These are phyloP conservation scores for Danio tinwini DNA, from an alignment of 2,797 vertebrate genomes.

Conservation along the genomic window DNA sequence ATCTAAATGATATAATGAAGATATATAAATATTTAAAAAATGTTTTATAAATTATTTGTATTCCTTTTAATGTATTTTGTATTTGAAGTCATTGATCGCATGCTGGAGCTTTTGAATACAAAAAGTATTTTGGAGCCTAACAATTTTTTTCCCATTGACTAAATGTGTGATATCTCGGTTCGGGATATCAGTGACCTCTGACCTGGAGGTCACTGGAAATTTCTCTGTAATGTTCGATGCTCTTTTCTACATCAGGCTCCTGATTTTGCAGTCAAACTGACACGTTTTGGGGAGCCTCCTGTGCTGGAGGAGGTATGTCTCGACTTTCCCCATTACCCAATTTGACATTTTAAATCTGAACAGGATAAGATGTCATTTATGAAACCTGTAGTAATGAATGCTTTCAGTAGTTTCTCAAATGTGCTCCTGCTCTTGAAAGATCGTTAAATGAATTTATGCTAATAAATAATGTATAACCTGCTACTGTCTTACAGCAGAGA, in stretches of 20 bases:
- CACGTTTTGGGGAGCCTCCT: constrained; percentile 77
- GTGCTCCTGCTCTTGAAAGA: neutral
- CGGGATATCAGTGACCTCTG: constrained; percentile 48
- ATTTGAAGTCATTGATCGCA: neutral
- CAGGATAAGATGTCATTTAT: constrained; percentile 16
- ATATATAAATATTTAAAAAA: too few relatives aligned
- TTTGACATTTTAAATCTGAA: constrained; percentile 10
- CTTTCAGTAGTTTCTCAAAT: neutral
- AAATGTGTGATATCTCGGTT: constrained; percentile 30
- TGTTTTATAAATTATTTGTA: neutral
- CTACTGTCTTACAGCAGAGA: neutral
- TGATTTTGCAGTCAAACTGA: constrained; percentile 80
- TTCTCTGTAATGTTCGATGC: constrained; percentile 71
- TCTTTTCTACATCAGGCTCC: constrained; percentile 77
- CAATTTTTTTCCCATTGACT: neutral
- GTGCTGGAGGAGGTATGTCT: constrained; percentile 77
- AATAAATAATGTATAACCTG: neutral
- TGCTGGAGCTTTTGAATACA: neutral
- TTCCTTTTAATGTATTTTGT: neutral
- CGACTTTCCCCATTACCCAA: constrained; percentile 32
- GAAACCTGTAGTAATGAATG: neutral
- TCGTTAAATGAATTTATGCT: neutral
- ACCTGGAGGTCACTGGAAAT: constrained; percentile 55
- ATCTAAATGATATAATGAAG: too few relatives aligned
- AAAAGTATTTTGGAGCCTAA: neutral